Conservation (phyloP, 2,888 invertebrate genomes). For the Helicoverpa assulta region DNA sequence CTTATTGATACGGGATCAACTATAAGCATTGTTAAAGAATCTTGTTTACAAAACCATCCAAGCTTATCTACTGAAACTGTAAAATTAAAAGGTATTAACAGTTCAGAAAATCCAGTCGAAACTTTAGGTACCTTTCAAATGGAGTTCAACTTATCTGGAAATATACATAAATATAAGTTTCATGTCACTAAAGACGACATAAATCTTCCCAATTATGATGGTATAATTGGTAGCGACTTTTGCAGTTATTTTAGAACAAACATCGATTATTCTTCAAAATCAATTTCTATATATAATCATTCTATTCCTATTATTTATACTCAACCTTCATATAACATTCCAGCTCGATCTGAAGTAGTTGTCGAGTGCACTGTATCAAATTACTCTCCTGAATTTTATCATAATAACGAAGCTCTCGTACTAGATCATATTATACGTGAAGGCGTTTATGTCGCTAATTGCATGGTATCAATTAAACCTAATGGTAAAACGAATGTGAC, state of each 20-base stretch:
- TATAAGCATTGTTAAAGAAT: neutral
- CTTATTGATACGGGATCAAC: conserved; percentile 1
- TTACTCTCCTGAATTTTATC: conserved; percentile 1
- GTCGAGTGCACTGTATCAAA: conserved; percentile 6
- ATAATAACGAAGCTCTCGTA: conserved; percentile 5
- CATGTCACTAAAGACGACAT: conserved; percentile 3
- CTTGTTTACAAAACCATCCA: neutral
- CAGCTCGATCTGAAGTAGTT: conserved; percentile 1
- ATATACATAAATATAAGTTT: neutral
- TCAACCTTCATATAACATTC: conserved; percentile 17
- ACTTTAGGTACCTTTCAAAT: conserved; percentile 4
- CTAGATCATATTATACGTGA: conserved; percentile 8
- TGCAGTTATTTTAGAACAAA: conserved; percentile 2
- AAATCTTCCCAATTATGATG: conserved; percentile 3
- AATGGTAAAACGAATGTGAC: conserved; percentile 2
- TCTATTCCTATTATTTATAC: conserved; percentile 12
- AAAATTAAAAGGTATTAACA: conserved; percentile 4
- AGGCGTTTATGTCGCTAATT: conserved; percentile 11
- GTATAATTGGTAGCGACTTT: conserved; percentile 12
- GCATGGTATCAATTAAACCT: conserved; percentile 8
- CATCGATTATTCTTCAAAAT: conserved; percentile 2
- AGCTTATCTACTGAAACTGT: neutral
- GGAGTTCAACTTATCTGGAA: neutral
- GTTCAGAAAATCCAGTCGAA: conserved; percentile 4
- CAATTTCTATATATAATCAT: neutral